Evolutionary conservation across 2,113 vertebrate species (phyloP).

Genomic region (Suncus etruscus): DNA sequence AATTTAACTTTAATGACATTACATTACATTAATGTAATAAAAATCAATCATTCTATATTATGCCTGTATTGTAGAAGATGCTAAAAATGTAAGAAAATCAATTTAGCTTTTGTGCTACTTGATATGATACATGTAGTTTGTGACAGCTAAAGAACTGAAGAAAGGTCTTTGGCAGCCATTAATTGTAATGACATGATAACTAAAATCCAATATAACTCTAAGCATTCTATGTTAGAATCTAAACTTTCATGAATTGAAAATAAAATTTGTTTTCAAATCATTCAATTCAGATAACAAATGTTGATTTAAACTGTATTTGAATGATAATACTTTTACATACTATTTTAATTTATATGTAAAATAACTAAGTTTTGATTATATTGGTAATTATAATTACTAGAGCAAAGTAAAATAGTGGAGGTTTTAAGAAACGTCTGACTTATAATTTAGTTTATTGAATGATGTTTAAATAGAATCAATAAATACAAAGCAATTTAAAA

Average conservation of each 20-base stretch:
- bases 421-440: constrained; percentile 16
- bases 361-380: not conserved
- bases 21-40: constrained; percentile 63
- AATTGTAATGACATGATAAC: not conserved
- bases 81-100: constrained; percentile 62
- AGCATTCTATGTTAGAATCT: not conserved
- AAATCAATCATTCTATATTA: constrained; percentile 58
- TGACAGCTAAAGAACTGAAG: constrained; percentile 28
- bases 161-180: not conserved
- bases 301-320: not conserved
- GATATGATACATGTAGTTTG: not conserved
- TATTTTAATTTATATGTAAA: constrained; percentile 53
- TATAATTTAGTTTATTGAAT: constrained; percentile 52
- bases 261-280: not conserved
- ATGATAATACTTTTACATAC: constrained; percentile 19
- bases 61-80: constrained; percentile 30
- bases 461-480: constrained; percentile 27
- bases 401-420: constrained; percentile 42
- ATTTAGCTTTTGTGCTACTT: constrained; percentile 53
- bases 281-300: not conserved
- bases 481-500: not conserved
- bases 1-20: constrained; percentile 69
- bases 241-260: not conserved
- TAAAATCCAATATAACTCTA: not conserved
- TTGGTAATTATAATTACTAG: constrained; percentile 10